phyloP scores from a whole-genome alignment of 2,888 invertebrate genomes.

The Drosophila atripex region DNA sequence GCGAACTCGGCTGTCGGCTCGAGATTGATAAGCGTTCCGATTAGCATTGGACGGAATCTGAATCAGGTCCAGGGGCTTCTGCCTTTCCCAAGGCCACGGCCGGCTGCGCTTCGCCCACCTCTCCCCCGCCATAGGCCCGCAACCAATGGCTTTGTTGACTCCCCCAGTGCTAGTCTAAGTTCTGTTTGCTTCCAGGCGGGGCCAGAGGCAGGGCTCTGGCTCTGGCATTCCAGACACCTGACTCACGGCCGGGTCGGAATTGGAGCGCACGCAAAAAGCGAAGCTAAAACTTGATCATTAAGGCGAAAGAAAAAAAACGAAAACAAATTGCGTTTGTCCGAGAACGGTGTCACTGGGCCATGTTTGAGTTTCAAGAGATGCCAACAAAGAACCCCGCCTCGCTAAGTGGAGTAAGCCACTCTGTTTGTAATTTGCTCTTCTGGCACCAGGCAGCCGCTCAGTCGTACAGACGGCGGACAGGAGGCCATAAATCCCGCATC shows the following conservation, averaged over 20 bases:
- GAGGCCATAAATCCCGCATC: constrained; percentile 7
- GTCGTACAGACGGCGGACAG: neutral
- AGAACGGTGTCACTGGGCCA: constrained; percentile 63
- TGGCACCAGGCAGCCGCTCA: neutral
- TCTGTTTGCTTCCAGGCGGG: neutral
- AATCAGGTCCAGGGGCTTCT: constrained; percentile 28
- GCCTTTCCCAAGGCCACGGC: constrained; percentile 37
- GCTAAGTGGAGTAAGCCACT: constrained; percentile 11
- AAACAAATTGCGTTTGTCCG: constrained; percentile 25
- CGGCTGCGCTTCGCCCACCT: constrained; percentile 51
- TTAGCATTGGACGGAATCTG: constrained; percentile 51
- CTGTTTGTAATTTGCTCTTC: constrained; percentile 3
- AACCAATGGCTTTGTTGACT: neutral
- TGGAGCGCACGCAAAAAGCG: constrained; percentile 42
- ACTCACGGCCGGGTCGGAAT: constrained; percentile 47
- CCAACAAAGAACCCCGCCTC: constrained; percentile 19
- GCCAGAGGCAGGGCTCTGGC: too few species aligned
- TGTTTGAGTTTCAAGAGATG: constrained; percentile 42
- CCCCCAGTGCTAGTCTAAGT: neutral
- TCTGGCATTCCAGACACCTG: constrained; percentile 35
- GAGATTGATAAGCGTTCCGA: constrained; percentile 43
- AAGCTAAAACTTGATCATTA: constrained; percentile 3
- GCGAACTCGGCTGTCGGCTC: constrained; percentile 45
- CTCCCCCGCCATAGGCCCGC: neutral
- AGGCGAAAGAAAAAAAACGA: constrained; percentile 4